Evolutionary conservation across 2,888 invertebrate genomes (phyloP), one percentile per base, ranked within the genome.

Genomic region (Digitonthophagus gazella): DNA sequence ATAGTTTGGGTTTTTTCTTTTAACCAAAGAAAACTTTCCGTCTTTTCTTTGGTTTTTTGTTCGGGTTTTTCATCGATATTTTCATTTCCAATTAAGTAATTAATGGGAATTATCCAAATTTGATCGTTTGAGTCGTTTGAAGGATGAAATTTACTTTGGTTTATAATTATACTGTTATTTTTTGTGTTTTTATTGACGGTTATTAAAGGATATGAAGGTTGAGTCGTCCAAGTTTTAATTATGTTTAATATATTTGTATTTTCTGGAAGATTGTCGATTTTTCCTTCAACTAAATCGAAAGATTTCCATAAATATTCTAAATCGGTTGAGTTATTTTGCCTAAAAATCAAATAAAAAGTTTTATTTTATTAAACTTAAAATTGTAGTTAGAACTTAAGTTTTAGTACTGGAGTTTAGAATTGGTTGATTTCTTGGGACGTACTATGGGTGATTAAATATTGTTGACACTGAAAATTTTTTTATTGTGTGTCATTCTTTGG

Each of bases 211-310:
- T 88, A 91, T 0, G 91, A 91, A 0, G 88, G 85, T 78, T 92
- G 91, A 14, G 87, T 84, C 0, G 91, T 90, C 92, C 92, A 93
- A 0, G 88, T 85, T 77, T 89, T 88, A 87, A 92, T 90, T 70
- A 92, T 85, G 5, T 83, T 81, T 20, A 87, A 86, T 1, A 90
- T 82, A 0, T 86, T 85, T 0, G 86, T 76, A 11, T 84, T 84
- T 0, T 86, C n/a, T 2, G 70, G 70, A 8, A 70, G 65, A 18
- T 58, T 16, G n/a, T 65, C 66, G 44, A 61, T 44, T n/a, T 58
- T 58, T 3, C 20, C 20, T 56, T 55, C 28, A 4, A 15, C 28
- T 14, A 67, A 16, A 19, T 61, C 20, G 5, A 70, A 56, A n/a
- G 70, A 70, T 15, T 55, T 68, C 89, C 91, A 93, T 0, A 93